Evolutionary conservation across 2,113 vertebrate genomes (phyloP).

Genomic region (Benitochromis conjunctus): DNA sequence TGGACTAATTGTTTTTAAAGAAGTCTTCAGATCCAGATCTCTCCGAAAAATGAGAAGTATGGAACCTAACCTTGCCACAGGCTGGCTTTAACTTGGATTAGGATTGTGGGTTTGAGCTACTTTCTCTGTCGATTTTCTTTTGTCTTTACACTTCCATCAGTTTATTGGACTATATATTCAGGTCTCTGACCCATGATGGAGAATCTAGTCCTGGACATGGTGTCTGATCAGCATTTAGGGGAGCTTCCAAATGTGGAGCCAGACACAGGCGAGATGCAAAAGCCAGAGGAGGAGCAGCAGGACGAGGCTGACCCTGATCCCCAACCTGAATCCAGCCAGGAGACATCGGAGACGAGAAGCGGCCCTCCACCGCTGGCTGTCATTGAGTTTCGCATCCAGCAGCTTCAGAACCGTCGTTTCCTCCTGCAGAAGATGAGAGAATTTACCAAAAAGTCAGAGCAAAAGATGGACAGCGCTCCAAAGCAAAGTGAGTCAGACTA

Average conservation of each 20-base stretch:
- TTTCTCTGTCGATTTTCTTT: not conserved
- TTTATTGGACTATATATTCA: not conserved
- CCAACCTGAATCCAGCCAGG: not conserved
- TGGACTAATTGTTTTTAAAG: not conserved
- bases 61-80: not conserved
- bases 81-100: not conserved
- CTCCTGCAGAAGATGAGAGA: slow-evolving; percentile 16
- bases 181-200: not conserved
- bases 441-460: not conserved
- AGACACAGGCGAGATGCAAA: accelerated
- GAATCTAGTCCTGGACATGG: not conserved
- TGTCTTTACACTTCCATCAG: not conserved
- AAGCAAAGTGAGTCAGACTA: slow-evolving; percentile 29
- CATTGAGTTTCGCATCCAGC: slow-evolving; percentile 19
- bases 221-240: not conserved
- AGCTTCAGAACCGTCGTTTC: slow-evolving; percentile 32
- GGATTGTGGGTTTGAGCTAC: not conserved
- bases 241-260: accelerated
- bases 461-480: no score
- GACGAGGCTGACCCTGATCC: not conserved
- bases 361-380: not conserved
- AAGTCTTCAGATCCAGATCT: not conserved
- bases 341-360: not conserved
- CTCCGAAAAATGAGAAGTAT: not conserved
- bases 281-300: not conserved